Base-by-base conservation (phyloP, 2,797 vertebrate species). In the Trematomus bernacchii region DNA sequence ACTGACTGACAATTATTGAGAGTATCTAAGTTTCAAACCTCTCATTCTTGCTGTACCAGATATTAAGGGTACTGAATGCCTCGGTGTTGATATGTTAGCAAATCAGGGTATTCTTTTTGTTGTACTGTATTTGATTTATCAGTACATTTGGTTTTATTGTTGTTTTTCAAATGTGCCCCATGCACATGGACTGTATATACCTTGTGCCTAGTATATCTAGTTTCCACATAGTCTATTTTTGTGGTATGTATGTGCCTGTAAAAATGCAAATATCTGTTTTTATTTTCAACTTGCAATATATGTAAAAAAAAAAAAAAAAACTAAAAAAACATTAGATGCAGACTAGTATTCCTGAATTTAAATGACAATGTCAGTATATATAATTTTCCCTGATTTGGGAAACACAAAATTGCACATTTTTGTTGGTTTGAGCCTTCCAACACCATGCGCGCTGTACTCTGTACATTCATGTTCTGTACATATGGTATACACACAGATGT, bases 141-240 rank as follows among this genome's bases (percentile, higher is more conserved):
- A 8, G 77, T 90, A 76, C 72, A 15, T 84, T 85, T 62, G 50
- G 52, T 89, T 92, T 73, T 53, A 75, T 83, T 82, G 48, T 79
- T 90, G 86, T 90, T 91, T 94, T 91, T 91, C 93, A 86, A 92
- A 92, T 93, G 93, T 94, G 92, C 92, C 92, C 94, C 89, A 90
- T 90, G 94, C 94, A 95, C 94, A 95, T 73, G 88, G 93, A 94
- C 92, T 94, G 89, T 96, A 94, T 92, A 95, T 95, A 94, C 93
- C 93, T 93, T 94, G 95, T 96, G 95, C 95, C 95, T 95, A 94
- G 95, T 95, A 93, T 90, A 92, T 91, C 87, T 95, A 94, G 94
- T 95, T 94, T 95, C 91, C 92, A 94, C 94, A 93, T 93, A 93
- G 94, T 95, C 93, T 94, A 93, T 94, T 94, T 94, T 94, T 94